phyloP scores from a whole-genome alignment of 2,888 invertebrate genomes.

The Arrhopalites spinosus region DNA sequence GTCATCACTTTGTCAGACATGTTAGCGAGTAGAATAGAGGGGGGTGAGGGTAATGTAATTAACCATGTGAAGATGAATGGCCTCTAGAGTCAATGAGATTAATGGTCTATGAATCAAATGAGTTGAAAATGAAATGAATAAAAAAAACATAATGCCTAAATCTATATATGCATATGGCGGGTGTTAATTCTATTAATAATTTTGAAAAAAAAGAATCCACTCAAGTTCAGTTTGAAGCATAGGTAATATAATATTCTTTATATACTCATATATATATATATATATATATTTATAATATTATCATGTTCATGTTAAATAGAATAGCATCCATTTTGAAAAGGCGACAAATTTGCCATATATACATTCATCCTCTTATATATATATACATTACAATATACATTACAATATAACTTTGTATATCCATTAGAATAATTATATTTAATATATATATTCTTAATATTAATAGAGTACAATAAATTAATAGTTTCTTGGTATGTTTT shows the following conservation, averaged over 20 bases:
- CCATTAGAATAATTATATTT: too few relatives aligned
- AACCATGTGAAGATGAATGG: too few relatives aligned
- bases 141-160: not conserved
- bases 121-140: not conserved
- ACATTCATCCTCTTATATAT: conserved; percentile 4
- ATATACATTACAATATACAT: not conserved
- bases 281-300: conserved; percentile 1
- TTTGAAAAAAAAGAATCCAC: too few relatives aligned
- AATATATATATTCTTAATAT: too few relatives aligned
- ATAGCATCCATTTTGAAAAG: conserved; percentile 33
- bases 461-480: too few relatives aligned
- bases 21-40: too few relatives aligned
- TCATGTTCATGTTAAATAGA: conserved; percentile 11
- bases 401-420: not conserved
- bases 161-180: too few relatives aligned
- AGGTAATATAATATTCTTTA: too few relatives aligned
- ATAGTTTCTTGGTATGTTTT: too few relatives aligned
- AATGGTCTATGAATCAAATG: not conserved
- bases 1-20: too few relatives aligned
- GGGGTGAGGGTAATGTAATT: too few relatives aligned
- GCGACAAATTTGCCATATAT: conserved; percentile 30
- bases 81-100: not conserved
- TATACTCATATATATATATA: not conserved
- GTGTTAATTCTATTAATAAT: too few relatives aligned
- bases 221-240: not conserved